Evolutionary conservation across 2,888 invertebrate species (phyloP), one percentile per base, ranked within the genome.

Genomic region (Choreutis nemorana): DNA sequence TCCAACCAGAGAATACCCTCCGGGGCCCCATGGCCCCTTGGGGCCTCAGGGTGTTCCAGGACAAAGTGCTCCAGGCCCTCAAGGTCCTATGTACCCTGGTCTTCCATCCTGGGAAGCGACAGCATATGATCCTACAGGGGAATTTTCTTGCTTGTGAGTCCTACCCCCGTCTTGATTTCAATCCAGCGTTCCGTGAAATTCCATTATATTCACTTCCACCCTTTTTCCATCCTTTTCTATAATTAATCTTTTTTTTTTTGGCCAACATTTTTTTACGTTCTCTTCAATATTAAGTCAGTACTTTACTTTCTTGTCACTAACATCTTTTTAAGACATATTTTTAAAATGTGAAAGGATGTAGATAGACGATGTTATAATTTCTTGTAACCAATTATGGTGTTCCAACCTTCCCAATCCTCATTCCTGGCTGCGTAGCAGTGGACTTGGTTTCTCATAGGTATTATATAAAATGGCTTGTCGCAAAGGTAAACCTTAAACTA

Each of bases 141-240:
- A 77, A 41, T 61, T 75, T 41, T 70, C 77, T 62, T 72, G 77
- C 77, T 78, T 75, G 78, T 78, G 78, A 78, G 78, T 78, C 77
- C 77, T 61, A 43, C 66, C 66, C 54, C 40, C 41, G 15, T 50
- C 55, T 60, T 60, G 61, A 63, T 48, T 60, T 60, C 39, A 33
- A 13, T 63, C 67, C 66, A 49, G 42, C 34, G 31, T 49, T 41
- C 57, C 46, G 39, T 32, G 48, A 46, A 30, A 37, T 48, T 40
- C 56, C 51, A 33, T 11, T 11, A 10, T 12, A 10, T 23, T 12
- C 11, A 9, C 2, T 25, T 14, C 14, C 5, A 23, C 14, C 26
- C 14, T 4, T 26, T 6, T 14, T 15, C 24, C 4, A 11, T 24
- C 12, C 4, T 4, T 23, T 5, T 23, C 9, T n/a, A n/a, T 9